These are phyloP conservation scores for Axinella damicornis DNA, from an alignment of 37 sponge, comb jelly and placozoan genomes.

Conservation along the genomic window DNA sequence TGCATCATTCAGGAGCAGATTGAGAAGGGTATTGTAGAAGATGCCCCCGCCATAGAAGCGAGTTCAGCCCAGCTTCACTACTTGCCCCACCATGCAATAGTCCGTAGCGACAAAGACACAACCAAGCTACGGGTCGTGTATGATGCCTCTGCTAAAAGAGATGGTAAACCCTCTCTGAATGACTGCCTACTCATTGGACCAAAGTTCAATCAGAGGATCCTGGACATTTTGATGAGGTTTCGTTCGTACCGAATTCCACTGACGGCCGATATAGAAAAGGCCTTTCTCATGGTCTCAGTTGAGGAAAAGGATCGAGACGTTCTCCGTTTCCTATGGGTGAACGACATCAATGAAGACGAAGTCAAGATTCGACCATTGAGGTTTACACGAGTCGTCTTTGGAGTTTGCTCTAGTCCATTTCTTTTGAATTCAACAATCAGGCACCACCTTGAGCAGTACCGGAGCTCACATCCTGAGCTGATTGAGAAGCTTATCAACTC, in stretches of 20 bases:
- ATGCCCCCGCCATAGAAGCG: background rate
- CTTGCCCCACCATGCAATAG: conserved; percentile 31
- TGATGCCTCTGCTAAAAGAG: conserved; percentile 45
- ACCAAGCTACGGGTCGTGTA: conserved; percentile 61
- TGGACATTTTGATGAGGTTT: conserved; percentile 33
- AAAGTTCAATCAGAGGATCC: conserved; percentile 43
- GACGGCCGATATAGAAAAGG: conserved; percentile 46
- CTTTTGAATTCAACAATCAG: conserved; percentile 40
- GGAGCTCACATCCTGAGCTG: conserved; percentile 1
- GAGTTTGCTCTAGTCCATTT: conserved; percentile 26
- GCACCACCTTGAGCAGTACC: conserved; percentile 14
- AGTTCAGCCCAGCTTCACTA: conserved; percentile 26
- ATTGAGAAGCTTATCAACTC: conserved; percentile 23
- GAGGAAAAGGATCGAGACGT: conserved; percentile 25
- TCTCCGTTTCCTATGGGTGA: conserved; percentile 47
- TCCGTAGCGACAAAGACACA: conserved; percentile 34
- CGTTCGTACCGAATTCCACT: conserved; percentile 21
- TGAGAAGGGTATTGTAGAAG: conserved; percentile 24
- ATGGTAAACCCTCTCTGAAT: background rate
- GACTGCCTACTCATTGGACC: conserved; percentile 23
- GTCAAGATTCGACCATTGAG: background rate
- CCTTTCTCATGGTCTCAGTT: conserved; percentile 50
- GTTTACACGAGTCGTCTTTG: conserved; percentile 36
- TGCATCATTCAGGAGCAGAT: conserved; percentile 29
- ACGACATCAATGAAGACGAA: conserved; percentile 11